Conservation (phyloP, 2,797 vertebrate species). For the Dendrocincla tyrannina region DNA sequence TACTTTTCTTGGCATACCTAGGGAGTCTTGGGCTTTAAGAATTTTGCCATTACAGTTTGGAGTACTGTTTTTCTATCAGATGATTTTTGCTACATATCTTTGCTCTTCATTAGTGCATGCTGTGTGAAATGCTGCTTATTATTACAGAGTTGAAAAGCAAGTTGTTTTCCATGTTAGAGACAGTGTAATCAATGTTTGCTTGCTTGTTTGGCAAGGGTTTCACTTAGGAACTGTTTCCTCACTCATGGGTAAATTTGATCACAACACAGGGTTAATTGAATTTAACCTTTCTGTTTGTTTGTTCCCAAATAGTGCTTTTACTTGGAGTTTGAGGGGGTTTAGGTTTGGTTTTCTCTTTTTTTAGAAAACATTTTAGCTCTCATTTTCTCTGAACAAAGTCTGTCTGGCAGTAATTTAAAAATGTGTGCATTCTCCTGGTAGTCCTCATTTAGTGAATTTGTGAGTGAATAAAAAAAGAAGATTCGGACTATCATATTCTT, state of each 20-base stretch:
- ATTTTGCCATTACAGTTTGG: background rate
- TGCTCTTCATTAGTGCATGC: background rate
- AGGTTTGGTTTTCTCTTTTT: background rate
- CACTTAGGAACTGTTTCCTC: background rate
- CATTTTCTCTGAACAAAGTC: background rate
- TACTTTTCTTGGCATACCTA: background rate
- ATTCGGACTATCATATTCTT: background rate
- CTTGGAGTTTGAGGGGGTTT: background rate
- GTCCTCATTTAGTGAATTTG: background rate
- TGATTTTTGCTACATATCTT: background rate
- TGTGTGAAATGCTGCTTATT: background rate
- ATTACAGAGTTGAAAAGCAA: background rate
- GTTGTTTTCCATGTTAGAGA: background rate
- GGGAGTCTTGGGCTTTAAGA: background rate
- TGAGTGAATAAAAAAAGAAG: background rate
- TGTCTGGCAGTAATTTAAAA: background rate
- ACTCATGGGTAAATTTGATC: conserved; percentile 10
- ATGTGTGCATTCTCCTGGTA: background rate
- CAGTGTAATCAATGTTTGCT: background rate
- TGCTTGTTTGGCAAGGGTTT: background rate
- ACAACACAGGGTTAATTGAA: background rate
- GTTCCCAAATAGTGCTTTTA: background rate
- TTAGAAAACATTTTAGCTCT: background rate
- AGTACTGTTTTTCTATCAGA: background rate
- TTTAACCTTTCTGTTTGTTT: background rate